Base-by-base conservation (phyloP, 1,140 invertebrate species). In the Kradibia gibbosae region DNA sequence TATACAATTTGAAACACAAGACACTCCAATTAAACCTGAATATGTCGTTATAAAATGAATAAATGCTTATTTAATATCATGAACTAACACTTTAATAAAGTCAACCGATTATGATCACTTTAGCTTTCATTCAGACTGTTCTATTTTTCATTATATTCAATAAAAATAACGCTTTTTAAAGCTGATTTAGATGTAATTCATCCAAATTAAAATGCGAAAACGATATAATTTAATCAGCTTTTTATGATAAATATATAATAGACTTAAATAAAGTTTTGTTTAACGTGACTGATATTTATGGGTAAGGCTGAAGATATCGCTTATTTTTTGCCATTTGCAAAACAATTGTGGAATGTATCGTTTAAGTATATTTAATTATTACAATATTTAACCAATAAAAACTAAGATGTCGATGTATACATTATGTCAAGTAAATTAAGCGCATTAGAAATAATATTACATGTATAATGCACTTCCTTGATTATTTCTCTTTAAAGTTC, bases 31-130 rank as follows among this genome's bases (percentile, higher is more conserved):
- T 28, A 11, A 60, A 28, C 25, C n/a, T n/a, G 13, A 60, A 28
- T 15, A 60, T 67, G 20, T 39, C 22, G 11, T 67, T 39, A 75
- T 28, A 31, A 10, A 76, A 60, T 62, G 60, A 76, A 45, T 45
- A 39, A 13, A 45, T 42, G 39, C 74, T 45, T 62, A 5, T 62
- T 77, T 48, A 67, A 31, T n/a, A 31, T 31, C 22, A 34, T 20
- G 17, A 15, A 62, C 55, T 67, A 36, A 31, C 20, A 31, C 25
- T 48, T 65, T 50, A 78, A 78, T 67, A 78, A 65, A 45, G 42
- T 78, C 75, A 22, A 53, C n/a, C 60, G 4, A 74, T 76, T 57
- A 62, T 17, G 57, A 39, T 76, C 74, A 76, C 74, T 76, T 76
- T n/a, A 76, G 55, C 57, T 76, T 76, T 31, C 22, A 76, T 76